Percentiles rank a stretch among this genome's conserved stretches.
phyloP scores from a whole-genome alignment of 2,113 vertebrate genomes.

The Hystrix brachyura region DNA sequence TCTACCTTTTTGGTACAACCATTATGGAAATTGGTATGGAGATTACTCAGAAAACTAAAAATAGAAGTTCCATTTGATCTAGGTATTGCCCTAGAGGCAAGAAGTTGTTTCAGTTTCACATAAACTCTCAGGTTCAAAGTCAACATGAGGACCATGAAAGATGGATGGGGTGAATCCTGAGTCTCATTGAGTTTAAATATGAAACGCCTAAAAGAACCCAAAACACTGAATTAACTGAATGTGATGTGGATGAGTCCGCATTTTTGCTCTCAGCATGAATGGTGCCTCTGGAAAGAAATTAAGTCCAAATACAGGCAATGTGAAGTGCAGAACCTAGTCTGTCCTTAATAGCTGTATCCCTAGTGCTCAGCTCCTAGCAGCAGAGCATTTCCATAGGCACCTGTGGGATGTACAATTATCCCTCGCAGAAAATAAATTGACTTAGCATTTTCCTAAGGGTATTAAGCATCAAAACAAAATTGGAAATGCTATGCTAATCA shows the following conservation, averaged over 20 bases:
- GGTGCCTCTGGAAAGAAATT: slow-evolving; percentile 27
- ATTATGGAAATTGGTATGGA: not conserved
- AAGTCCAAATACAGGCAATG: not conserved
- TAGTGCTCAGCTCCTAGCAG: not conserved
- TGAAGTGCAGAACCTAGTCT: not conserved
- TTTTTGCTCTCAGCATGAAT: slow-evolving; percentile 50
- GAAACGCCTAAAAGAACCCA: slow-evolving; percentile 13
- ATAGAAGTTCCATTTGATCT: not conserved
- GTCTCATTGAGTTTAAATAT: slow-evolving; percentile 33
- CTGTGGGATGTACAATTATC: not conserved
- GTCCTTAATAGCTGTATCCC: not conserved
- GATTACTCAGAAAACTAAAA: not conserved
- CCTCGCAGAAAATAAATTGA: slow-evolving; percentile 48
- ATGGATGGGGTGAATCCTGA: not conserved
- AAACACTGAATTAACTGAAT: slow-evolving; percentile 17
- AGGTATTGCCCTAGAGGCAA: not conserved
- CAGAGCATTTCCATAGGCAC: slow-evolving; percentile 13
- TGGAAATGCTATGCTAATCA: slow-evolving; percentile 9
- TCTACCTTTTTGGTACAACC: not conserved
- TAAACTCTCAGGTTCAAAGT: slow-evolving; percentile 62
- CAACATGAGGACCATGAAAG: not conserved
- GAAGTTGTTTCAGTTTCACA: slow-evolving; percentile 38
- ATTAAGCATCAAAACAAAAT: slow-evolving; percentile 28
- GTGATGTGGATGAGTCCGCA: not conserved
- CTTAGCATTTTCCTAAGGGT: slow-evolving; percentile 26